These are phyloP conservation scores for Rana temporaria DNA, from an alignment of 2,113 vertebrate genomes.

Conservation along the genomic window DNA sequence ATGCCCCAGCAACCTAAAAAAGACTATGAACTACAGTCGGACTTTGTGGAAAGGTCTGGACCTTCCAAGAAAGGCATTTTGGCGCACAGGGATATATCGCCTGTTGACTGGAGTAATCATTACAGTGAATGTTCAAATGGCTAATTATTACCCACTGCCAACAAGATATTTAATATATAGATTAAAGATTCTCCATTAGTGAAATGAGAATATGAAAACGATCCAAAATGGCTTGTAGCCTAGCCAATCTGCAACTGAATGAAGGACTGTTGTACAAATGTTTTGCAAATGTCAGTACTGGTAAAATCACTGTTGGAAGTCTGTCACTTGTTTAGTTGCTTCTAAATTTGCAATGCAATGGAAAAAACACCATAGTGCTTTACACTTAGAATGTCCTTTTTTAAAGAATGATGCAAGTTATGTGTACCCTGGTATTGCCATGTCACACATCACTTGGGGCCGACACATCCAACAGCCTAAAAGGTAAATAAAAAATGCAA, in stretches of 20 bases:
- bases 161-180: not conserved
- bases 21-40: conserved; percentile 49
- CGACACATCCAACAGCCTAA: too few species aligned
- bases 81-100: conserved; percentile 53
- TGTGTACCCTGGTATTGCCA: too few species aligned
- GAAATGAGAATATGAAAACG: conserved; percentile 54
- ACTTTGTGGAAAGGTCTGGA: conserved; percentile 60
- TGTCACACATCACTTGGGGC: too few species aligned
- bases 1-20: conserved; percentile 64
- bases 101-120: conserved; percentile 60
- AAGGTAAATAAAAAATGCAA: too few species aligned
- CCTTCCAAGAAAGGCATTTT: conserved; percentile 66
- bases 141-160: not conserved
- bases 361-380: conserved; percentile 31
- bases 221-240: not conserved
- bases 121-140: conserved; percentile 52
- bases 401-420: not conserved
- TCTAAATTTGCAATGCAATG: conserved; percentile 18
- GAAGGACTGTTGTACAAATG: not conserved
- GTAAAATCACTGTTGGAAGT: too few species aligned
- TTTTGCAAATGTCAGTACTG: not conserved
- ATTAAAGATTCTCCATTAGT: conserved; percentile 50
- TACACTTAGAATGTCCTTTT: not conserved
- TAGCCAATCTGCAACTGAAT: not conserved
- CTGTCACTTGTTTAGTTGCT: not conserved